Percentiles rank a stretch among this genome's conserved stretches.
Conservation (phyloP, 2,888 invertebrate genomes). For the Agrotis exclamationis region DNA sequence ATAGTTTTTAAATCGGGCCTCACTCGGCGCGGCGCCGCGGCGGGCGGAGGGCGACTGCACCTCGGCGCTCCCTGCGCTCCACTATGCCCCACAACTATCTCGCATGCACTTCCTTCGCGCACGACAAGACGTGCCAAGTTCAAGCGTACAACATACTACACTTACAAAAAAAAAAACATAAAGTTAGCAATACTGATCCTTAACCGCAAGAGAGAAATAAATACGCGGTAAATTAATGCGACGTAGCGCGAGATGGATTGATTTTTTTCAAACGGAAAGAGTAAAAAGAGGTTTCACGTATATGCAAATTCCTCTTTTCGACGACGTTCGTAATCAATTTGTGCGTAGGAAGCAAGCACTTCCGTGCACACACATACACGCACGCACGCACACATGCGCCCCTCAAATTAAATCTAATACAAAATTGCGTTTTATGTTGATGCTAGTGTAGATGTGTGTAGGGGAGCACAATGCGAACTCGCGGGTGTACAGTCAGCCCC, state of each 20-base stretch:
- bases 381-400: constrained; percentile 71
- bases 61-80: constrained; percentile 71
- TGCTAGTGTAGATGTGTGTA: constrained; percentile 88
- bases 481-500: constrained; percentile 82
- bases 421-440: constrained; percentile 91
- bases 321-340: constrained; percentile 90
- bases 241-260: constrained; percentile 74
- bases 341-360: constrained; percentile 87
- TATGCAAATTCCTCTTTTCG: constrained; percentile 89
- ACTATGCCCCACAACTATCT: constrained; percentile 76
- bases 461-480: constrained; percentile 87
- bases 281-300: constrained; percentile 78
- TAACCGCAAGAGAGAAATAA: constrained; percentile 59
- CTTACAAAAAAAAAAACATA: constrained; percentile 3
- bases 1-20: constrained; percentile 91
- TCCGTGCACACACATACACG: constrained; percentile 76
- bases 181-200: constrained; percentile 18
- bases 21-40: constrained; percentile 89
- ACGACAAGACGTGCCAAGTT: constrained; percentile 50
- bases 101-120: constrained; percentile 79
- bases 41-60: constrained; percentile 83
- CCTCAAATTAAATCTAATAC: constrained; percentile 91
- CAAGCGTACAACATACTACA: constrained; percentile 37
- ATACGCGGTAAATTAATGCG: constrained; percentile 76
- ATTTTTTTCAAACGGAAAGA: constrained; percentile 75